phyloP scores from a whole-genome alignment of 2,888 invertebrate genomes.

The Sphaeridia pumilis region DNA sequence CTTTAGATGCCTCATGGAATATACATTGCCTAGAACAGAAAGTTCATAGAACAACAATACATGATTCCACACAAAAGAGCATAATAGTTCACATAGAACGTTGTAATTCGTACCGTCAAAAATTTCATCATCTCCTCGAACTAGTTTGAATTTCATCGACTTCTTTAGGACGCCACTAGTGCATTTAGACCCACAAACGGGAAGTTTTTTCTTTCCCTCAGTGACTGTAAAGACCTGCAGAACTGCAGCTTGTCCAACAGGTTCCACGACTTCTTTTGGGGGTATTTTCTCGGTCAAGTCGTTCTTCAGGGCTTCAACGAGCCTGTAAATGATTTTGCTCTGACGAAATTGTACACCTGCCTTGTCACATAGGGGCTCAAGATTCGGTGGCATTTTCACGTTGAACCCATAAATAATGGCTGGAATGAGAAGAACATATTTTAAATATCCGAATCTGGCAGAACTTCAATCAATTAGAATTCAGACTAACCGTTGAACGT shows the following conservation, averaged over 20 bases:
- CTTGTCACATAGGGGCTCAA: conserved; percentile 46
- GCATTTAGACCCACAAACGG: conserved; percentile 82
- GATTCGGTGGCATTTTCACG: conserved; percentile 45
- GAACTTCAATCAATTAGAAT: not conserved
- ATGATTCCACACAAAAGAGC: not conserved
- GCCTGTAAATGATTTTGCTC: conserved; percentile 83
- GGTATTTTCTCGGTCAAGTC: conserved; percentile 66
- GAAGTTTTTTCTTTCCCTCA: conserved; percentile 64
- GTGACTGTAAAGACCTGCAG: conserved; percentile 68
- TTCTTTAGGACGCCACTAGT: conserved; percentile 61
- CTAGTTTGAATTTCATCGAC: conserved; percentile 53
- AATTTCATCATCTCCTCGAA: conserved; percentile 37
- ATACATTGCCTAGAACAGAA: conserved; percentile 48
- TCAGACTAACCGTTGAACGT: conserved; percentile 49
- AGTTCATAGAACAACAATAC: not conserved
- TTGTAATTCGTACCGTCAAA: conserved; percentile 19
- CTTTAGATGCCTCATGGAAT: conserved; percentile 80
- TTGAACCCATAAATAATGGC: conserved; percentile 85
- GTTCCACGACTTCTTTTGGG: conserved; percentile 57
- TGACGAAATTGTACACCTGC: conserved; percentile 50
- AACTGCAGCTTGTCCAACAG: conserved; percentile 75
- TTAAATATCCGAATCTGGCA: not conserved
- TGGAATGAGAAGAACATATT: conserved; percentile 37
- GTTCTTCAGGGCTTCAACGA: conserved; percentile 76
- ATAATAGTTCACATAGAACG: not conserved